Evolutionary conservation across 2,113 vertebrate species (phyloP), one percentile per base, ranked within the genome.

Genomic region (Ochotona princeps): DNA sequence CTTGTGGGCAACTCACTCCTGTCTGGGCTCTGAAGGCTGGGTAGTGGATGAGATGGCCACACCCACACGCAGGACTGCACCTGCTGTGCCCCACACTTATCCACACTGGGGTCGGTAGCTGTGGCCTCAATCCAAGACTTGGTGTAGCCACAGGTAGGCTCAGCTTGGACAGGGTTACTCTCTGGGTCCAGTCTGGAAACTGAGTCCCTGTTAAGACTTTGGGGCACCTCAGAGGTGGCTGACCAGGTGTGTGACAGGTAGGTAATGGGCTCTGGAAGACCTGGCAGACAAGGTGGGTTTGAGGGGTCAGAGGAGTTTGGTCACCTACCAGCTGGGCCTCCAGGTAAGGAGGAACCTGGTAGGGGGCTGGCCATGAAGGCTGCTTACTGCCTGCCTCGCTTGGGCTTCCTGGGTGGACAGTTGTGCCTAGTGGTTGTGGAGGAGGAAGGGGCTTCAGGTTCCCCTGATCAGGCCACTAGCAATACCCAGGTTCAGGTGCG

Each of bases 1-100:
- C 17, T 21, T 2, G 0, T 2, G 2, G 38, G 18, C 32, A 3
- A 1, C n/a, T 30, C 7, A 15, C 23, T 23, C 28, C 20, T n/a
- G 12, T 17, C 17, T 61, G n/a, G 15, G 32, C 11, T 17, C 2
- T n/a, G 10, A 81, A 49, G n/a, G 18, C 44, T 54, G 74, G 47
- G 57, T 47, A 13, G 60, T 67, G 47, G 18, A 21, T 49, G 23
- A 7, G 61, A 10, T 44, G 38, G 38, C 38, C 38, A 44, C 38
- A 44, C 38, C 3, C 38, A 44, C 38, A 44, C 6, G 38, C 38
- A 44, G 38, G 38, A 6, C n/a, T 18, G 8, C 49, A 57, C 6
- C 72, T 47, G 38, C 12, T 47, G 12, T 74, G 38, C 5, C 9
- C 4, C 28, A 28, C 7, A 4, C 0, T 17, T 7, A 23, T 38